phyloP scores from a whole-genome alignment of 1,140 invertebrate species.

The Phymastichus coffea region DNA sequence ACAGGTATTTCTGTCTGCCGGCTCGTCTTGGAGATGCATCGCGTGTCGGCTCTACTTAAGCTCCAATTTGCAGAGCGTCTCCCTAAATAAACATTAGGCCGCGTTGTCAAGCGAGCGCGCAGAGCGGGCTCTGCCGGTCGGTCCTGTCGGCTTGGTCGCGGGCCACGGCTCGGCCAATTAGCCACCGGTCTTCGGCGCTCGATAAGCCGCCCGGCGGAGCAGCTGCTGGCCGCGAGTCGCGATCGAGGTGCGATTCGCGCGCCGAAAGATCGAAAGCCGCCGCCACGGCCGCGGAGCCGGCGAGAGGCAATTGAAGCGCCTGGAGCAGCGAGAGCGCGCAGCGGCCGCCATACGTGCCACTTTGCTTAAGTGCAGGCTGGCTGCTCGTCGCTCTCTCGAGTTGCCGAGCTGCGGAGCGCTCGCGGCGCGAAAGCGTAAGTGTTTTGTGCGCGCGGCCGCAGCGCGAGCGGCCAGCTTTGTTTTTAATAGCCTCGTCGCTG shows the following conservation, averaged over 20 bases:
- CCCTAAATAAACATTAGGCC: conserved; percentile 24
- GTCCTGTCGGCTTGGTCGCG: too few relatives aligned
- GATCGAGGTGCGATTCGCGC: background rate
- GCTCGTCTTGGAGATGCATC: conserved; percentile 10
- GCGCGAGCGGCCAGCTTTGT: conserved; percentile 23
- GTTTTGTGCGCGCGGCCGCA: conserved; percentile 32
- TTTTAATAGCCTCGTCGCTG: conserved; percentile 28
- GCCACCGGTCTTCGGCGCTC: too few relatives aligned
- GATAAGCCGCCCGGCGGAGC: too few relatives aligned
- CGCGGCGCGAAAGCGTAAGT: conserved; percentile 40
- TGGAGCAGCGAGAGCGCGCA: too few relatives aligned
- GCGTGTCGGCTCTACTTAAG: conserved; percentile 25
- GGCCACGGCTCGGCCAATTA: too few relatives aligned
- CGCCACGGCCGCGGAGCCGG: too few relatives aligned
- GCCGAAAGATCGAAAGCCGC: background rate
- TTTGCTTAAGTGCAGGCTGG: conserved; percentile 45
- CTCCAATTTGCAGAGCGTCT: conserved; percentile 15
- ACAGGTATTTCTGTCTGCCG: too few relatives aligned
- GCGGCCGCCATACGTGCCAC: conserved; percentile 38
- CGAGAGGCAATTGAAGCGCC: conserved; percentile 22
- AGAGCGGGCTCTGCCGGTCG: too few relatives aligned
- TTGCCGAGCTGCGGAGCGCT: too few relatives aligned
- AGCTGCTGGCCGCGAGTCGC: background rate
- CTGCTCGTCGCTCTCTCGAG: background rate
- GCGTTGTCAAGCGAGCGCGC: conserved; percentile 1